Evolutionary conservation across 2,888 invertebrate species (phyloP), one percentile per base, ranked within the genome.

Genomic region (Smittia sp.): DNA sequence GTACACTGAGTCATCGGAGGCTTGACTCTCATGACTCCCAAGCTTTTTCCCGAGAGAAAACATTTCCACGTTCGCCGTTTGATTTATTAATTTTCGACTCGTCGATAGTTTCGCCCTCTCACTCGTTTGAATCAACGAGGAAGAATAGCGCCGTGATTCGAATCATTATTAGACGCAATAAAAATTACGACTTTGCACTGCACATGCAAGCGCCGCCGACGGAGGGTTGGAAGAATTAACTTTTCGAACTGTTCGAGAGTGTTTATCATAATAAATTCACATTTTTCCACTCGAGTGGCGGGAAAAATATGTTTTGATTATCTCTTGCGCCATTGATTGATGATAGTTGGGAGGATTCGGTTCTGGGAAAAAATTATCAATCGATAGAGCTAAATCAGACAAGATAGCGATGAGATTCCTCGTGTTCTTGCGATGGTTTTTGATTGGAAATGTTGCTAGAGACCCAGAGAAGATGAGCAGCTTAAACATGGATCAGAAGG

Each of bases 251-350:
- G 18, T 25, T 7, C 6, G 2, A 11, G 22, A 54, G 52, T 72
- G 72, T 72, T 72, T 72, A 72, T 72, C 58, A 54, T 62, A 72
- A 72, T 72, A 72, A 72, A 54, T 72, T 72, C 72, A 72, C 72
- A 72, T 72, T 72, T 72, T 72, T 72, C 72, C 72, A 72, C 72
- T 72, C 72, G 72, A 72, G 32, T 72, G 72, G 52, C 72, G 52
- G 72, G 38, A 54, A 72, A 62, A 72, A 72, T 72, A 72, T 72
- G 72, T 72, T 72, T 72, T 72, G 72, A 72, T 72, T 72, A 72
- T 72, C 72, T 72, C 11, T 72, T 72, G 27, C 62, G 15, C 54
- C 72, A 72, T 24, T 72, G 72, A 72, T 72, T 72, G 72, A 72
- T 72, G 72, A 58, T 62, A 72, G 72, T 72, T 58, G 2, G 2